These are phyloP conservation scores for Epistrophella euchroma DNA, from an alignment of 2,888 invertebrate genomes.

Conservation along the genomic window DNA sequence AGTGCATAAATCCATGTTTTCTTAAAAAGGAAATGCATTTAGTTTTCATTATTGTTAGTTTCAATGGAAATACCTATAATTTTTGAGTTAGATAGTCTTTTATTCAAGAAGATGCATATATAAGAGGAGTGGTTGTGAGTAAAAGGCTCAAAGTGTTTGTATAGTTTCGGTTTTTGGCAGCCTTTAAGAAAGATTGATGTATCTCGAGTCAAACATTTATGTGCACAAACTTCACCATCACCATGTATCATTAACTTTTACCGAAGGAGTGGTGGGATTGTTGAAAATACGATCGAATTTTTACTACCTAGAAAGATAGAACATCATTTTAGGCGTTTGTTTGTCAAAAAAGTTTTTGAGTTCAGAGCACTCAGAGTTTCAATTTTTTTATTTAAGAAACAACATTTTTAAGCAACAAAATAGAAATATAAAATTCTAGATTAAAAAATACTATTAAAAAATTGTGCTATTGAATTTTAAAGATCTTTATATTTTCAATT, in stretches of 20 bases:
- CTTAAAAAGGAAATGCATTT: constrained; percentile 37
- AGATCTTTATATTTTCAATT: too few relatives aligned
- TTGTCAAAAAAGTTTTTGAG: too few relatives aligned
- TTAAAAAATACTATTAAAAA: too few relatives aligned
- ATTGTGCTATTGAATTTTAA: too few relatives aligned
- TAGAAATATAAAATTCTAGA: too few relatives aligned
- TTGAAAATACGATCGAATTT: too few relatives aligned
- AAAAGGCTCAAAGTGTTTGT: constrained; percentile 42
- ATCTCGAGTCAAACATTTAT: not conserved
- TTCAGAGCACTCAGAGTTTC: too few relatives aligned
- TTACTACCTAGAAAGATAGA: too few relatives aligned
- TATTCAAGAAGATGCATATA: not conserved
- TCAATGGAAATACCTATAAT: constrained; percentile 42
- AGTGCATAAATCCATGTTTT: constrained; percentile 30
- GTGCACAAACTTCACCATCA: not conserved
- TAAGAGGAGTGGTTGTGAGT: not conserved
- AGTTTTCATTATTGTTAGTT: constrained; percentile 34
- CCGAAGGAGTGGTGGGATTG: not conserved
- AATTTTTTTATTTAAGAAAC: too few relatives aligned
- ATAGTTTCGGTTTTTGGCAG: constrained; percentile 48
- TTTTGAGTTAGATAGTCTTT: constrained; percentile 42
- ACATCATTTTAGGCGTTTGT: too few relatives aligned
- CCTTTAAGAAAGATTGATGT: not conserved
- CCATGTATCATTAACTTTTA: not conserved
- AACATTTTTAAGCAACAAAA: too few relatives aligned